These are phyloP conservation scores for Aythya fuligula DNA, from an alignment of 2,797 vertebrate genomes.

Conservation along the genomic window DNA sequence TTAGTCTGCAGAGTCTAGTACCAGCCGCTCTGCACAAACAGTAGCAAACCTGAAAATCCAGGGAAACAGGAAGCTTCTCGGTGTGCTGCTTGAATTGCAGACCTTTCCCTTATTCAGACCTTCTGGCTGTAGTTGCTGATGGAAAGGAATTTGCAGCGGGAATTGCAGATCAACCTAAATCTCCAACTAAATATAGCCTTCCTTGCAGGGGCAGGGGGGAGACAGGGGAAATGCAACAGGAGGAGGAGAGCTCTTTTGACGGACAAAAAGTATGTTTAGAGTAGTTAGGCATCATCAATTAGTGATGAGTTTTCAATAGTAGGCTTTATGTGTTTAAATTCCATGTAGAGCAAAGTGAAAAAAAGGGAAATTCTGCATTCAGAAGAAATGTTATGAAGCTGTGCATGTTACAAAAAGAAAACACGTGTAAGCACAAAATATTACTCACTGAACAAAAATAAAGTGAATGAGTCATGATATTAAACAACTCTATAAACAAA, in stretches of 20 bases:
- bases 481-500: slow-evolving; percentile 36
- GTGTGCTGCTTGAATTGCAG: slow-evolving; percentile 3
- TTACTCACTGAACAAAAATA: slow-evolving; percentile 55
- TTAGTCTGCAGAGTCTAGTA: slow-evolving; percentile 8
- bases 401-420: neutral
- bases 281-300: neutral
- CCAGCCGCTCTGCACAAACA: neutral
- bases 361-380: neutral
- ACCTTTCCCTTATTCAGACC: slow-evolving; percentile 62
- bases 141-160: slow-evolving; percentile 59
- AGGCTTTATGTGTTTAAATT: neutral
- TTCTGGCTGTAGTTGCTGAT: slow-evolving; percentile 60
- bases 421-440: neutral
- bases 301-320: neutral
- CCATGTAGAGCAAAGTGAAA: neutral
- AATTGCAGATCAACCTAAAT: slow-evolving; percentile 39
- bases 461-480: slow-evolving; percentile 19
- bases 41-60: slow-evolving; percentile 62
- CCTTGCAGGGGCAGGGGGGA: neutral
- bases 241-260: neutral
- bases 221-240: neutral
- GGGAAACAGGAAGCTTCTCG: slow-evolving; percentile 39
- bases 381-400: neutral
- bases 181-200: slow-evolving; percentile 50
- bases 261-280: neutral